Evolutionary conservation across 2,888 invertebrate genomes (phyloP), one percentile per base, ranked within the genome.

Genomic region (Zaprionus lineosus): DNA sequence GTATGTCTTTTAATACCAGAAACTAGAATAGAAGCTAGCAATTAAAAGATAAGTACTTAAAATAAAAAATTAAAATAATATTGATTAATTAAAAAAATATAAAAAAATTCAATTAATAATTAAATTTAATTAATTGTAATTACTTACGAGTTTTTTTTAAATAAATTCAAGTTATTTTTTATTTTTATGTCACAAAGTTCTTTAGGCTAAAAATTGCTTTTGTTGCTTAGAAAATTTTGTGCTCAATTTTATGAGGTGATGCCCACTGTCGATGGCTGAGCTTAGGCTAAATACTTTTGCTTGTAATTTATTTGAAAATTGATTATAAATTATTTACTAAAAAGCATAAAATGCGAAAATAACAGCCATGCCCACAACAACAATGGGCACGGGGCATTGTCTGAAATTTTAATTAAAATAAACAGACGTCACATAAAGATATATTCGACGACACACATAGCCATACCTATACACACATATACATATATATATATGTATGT

Each of bases 291-390:
- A 61, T 57, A 58, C 65, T 68, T 75, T 76, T 63, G 62, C 56
- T 79, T 55, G 62, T 58, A 74, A 76, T 77, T 81, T 77, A 77
- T 69, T 66, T 74, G 66, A 66, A 81, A 81, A 69, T 74, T 73
- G 65, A 82, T 74, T 76, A 73, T 73, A 66, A 73, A 69, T 81
- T 73, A 74, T 81, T 61, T 55, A 74, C 52, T 24, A 68, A 73
- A 69, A 69, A 59, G 36, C 58, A 57, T 57, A 55, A 58, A 58
- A 55, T 46, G 26, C 26, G 18, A 12, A 36, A 16, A 52, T 14
- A 31, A 46, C 36, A 44, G 12, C 24, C 18, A 36, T 24, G 40
- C 24, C 31, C 47, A 18, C 36, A 47, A 21, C 43, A 60, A 31
- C 43, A 36, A 21, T 5, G 29, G 24, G 28, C n/a, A 9, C 15